Evolutionary conservation across 2,797 vertebrate species (phyloP), one percentile per base, ranked within the genome.

Genomic region (Acanthurus tractus): DNA sequence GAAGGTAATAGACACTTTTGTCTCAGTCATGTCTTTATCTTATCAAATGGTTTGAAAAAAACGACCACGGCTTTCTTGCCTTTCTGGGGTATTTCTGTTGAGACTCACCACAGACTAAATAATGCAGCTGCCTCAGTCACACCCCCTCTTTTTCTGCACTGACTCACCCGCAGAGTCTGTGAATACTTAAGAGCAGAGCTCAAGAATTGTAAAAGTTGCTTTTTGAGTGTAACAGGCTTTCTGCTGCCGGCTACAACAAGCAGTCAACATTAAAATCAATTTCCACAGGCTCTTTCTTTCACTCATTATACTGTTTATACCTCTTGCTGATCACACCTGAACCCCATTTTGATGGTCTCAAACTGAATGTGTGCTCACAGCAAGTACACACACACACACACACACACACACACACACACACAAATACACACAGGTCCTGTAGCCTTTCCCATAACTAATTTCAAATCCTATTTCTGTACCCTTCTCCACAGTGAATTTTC

Each of bases 191-290:
- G 59, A 66, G 54, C 65, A 42, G 15, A 34, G 74, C 54, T 57
- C 63, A 68, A 67, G 73, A 53, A 50, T 79, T 76, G 53, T 68
- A 56, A 77, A 83, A 72, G 74, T 75, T 75, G 71, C 83, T 75
- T 54, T 88, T 76, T 62, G 83, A 81, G 71, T 67, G 77, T 49
- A 79, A 42, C 77, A 79, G 69, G 83, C 69, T 79, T 76, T 84
- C 74, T 66, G 77, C 83, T 81, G 71, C 72, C 56, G 78, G 86
- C 79, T 86, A 75, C 86, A 50, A 74, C 74, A 57, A 70, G 83
- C 80, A 84, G 76, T 85, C 79, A 68, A 86, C 88, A 88, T 89
- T 83, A 75, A 88, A 92, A 88, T 91, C 81, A 77, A 89, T 92
- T 91, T 88, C 78, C 84, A 86, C 75, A 29, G 74, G 23, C 70